Evolutionary conservation across 2,113 vertebrate species (phyloP).

Genomic region (Xenus cinereus): DNA sequence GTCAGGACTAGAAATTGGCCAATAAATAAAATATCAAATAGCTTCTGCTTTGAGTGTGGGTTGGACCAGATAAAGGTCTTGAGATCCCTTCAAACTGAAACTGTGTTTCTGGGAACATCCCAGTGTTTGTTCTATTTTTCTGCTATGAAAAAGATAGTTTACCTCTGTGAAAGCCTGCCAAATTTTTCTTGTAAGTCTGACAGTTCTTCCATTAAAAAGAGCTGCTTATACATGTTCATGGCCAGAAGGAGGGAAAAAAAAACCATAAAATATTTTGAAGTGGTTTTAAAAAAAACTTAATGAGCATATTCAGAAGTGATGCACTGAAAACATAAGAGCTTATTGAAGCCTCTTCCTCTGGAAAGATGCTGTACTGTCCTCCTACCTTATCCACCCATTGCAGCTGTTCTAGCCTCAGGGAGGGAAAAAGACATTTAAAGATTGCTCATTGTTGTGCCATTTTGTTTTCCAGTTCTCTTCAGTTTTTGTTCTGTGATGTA

Average conservation of each 20-base stretch:
- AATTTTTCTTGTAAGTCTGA: not conserved
- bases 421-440: not conserved
- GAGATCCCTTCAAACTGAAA: not conserved
- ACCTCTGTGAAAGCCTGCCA: not conserved
- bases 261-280: not conserved
- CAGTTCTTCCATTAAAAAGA: not conserved
- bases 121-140: not conserved
- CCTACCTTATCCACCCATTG: not conserved
- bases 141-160: not conserved
- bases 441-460: not conserved
- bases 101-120: not conserved
- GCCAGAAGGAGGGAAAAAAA: not conserved
- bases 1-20: not conserved
- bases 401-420: conserved; percentile 3
- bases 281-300: not conserved
- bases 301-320: not conserved
- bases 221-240: not conserved
- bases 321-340: not conserved
- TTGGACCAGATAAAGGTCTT: not conserved
- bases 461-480: not conserved
- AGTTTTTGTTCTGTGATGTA: not conserved
- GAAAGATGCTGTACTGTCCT: not conserved
- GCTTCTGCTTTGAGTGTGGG: not conserved
- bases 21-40: not conserved
- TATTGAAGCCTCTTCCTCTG: not conserved